Percentiles rank a stretch among this genome's conserved stretches.
phyloP scores from a whole-genome alignment of 1,140 invertebrate genomes.

The Drosophila nigrodunni region DNA sequence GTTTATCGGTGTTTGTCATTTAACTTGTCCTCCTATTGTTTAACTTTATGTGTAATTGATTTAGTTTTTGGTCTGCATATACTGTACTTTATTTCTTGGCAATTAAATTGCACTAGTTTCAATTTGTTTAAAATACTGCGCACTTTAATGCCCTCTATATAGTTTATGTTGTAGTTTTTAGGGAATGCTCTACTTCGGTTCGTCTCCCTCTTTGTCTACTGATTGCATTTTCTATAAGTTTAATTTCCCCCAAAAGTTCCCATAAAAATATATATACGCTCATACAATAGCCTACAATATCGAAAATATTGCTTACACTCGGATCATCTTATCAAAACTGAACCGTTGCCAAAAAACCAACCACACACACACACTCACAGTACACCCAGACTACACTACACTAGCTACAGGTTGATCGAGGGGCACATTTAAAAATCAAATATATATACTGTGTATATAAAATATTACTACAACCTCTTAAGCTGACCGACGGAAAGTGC shows the following conservation, averaged over 20 bases:
- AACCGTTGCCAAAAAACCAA: background rate
- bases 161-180: constrained; percentile 32
- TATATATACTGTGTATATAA: constrained; percentile 7
- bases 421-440: constrained; percentile 21
- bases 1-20: constrained; percentile 27
- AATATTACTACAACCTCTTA: constrained; percentile 42
- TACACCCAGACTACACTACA: background rate
- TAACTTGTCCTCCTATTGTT: constrained; percentile 55
- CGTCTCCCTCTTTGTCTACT: background rate
- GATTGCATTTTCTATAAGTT: constrained; percentile 43
- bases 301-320: constrained; percentile 51
- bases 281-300: constrained; percentile 29
- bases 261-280: constrained; percentile 67
- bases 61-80: constrained; percentile 38
- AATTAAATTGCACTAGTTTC: constrained; percentile 40
- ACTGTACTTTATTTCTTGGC: constrained; percentile 27
- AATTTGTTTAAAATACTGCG: constrained; percentile 30
- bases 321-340: constrained; percentile 1
- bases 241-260: constrained; percentile 45
- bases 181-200: constrained; percentile 21
- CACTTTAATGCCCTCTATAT: constrained; percentile 4
- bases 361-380: too few relatives aligned
- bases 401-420: constrained; percentile 21
- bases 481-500: constrained; percentile 19
- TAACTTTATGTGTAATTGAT: constrained; percentile 68